Evolutionary conservation across 2,797 vertebrate genomes (phyloP), one percentile per base, ranked within the genome.

Genomic region (Pygocentrus nattereri): DNA sequence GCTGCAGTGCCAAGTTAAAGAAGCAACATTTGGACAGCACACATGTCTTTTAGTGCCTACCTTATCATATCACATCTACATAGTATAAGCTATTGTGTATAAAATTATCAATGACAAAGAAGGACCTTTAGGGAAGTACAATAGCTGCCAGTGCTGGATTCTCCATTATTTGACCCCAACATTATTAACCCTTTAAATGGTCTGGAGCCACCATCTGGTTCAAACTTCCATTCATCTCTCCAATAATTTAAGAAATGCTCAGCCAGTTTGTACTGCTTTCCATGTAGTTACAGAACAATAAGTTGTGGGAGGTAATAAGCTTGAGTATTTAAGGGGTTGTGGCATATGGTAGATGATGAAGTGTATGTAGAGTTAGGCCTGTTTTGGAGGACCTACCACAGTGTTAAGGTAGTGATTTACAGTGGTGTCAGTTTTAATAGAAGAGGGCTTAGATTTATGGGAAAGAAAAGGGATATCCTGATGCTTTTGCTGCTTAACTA

Each of bases 401-500:
- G 25, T 67, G 59, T 58, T 44, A 50, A 61, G 11, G 23, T 15
- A 76, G 80, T 70, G 65, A 70, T 76, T 81, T 74, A 77, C 65
- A 82, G 56, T 47, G 16, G 75, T 72, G 74, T 21, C 80, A 71
- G 59, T 71, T 76, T 62, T 82, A 71, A 77, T 64, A 82, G 59
- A 76, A 27, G 31, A 30, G 21, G n/a, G 5, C 15, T 59, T 71
- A 58, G 49, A 64, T 81, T 76, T 70, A 82, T 82, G 70, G 74
- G 56, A 76, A 71, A 71, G 80, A 70, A 82, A 77, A 47, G 70
- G 65, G 74, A 77, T 62, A 64, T 82, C 58, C 74, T 68, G 64
- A 74, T 70, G 47, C 52, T 61, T 70, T 71, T 71, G 54, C 31
- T 8, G 69, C 80, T 71, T 68, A 82, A 74, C 50, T 67, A 78